Evolutionary conservation across 2,888 invertebrate genomes (phyloP).

Genomic region (Morpho helenor): DNA sequence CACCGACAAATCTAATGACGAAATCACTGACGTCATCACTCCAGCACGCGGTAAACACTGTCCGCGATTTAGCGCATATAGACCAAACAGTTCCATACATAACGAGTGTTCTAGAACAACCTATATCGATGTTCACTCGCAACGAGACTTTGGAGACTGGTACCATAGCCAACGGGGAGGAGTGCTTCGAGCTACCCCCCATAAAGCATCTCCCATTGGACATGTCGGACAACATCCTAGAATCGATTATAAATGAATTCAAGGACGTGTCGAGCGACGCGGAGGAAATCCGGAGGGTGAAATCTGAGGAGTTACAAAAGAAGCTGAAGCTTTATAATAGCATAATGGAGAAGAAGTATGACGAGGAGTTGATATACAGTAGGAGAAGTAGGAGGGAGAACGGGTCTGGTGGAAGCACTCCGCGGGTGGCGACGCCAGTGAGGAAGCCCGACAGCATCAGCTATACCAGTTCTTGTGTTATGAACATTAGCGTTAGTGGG

Average conservation of each 20-base stretch:
- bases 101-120: conserved; percentile 62
- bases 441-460: conserved; percentile 39
- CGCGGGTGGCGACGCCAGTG: conserved; percentile 46
- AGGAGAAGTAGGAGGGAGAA: conserved; percentile 54
- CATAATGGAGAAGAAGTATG: conserved; percentile 86
- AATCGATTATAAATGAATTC: conserved; percentile 68
- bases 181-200: conserved; percentile 86
- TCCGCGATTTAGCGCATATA: conserved; percentile 57
- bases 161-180: conserved; percentile 81
- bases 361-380: conserved; percentile 83
- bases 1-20: conserved; percentile 58
- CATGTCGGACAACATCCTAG: conserved; percentile 59
- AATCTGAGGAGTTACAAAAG: conserved; percentile 53
- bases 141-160: conserved; percentile 52
- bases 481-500: conserved; percentile 48
- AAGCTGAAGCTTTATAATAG: conserved; percentile 84
- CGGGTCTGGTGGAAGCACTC: conserved; percentile 47
- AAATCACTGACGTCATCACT: conserved; percentile 65
- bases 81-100: conserved; percentile 65
- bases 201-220: conserved; percentile 71
- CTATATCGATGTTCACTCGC: conserved; percentile 54
- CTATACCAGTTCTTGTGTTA: conserved; percentile 56
- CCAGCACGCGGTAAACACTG: conserved; percentile 67
- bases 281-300: conserved; percentile 50
- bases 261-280: conserved; percentile 54